Evolutionary conservation across 1,140 invertebrate species (phyloP).

Genomic region (Drosophila ironensis): DNA sequence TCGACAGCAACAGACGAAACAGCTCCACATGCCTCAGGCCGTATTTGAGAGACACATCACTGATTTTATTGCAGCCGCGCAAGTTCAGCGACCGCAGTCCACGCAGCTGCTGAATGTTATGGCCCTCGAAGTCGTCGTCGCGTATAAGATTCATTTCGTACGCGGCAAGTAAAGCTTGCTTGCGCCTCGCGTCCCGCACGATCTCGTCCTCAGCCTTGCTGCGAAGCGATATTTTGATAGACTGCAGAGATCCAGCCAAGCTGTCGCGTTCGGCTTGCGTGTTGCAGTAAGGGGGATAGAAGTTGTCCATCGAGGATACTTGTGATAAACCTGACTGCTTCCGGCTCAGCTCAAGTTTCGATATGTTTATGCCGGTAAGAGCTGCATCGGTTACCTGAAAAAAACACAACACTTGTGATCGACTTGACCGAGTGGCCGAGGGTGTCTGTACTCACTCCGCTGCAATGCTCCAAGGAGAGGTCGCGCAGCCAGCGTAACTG

Average conservation of each 20-base stretch:
- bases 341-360: constrained; percentile 69
- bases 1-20: constrained; percentile 83
- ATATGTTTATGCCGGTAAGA: constrained; percentile 84
- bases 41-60: constrained; percentile 87
- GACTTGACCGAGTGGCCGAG: too few relatives aligned
- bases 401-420: too few relatives aligned
- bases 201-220: constrained; percentile 87
- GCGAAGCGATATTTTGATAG: constrained; percentile 84
- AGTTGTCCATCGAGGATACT: constrained; percentile 44
- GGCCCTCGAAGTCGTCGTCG: constrained; percentile 82
- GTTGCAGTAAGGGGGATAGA: constrained; percentile 59
- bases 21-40: constrained; percentile 87
- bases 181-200: constrained; percentile 85
- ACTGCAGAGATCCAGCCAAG: constrained; percentile 50
- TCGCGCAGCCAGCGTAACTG: constrained; percentile 84
- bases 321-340: constrained; percentile 29
- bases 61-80: constrained; percentile 86
- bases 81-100: constrained; percentile 85
- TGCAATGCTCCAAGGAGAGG: constrained; percentile 86
- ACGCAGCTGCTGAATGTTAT: constrained; percentile 84
- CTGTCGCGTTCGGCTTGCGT: constrained; percentile 39
- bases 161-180: constrained; percentile 85
- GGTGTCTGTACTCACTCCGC: constrained; percentile 85
- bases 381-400: constrained; percentile 85
- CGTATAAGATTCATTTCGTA: constrained; percentile 84